phyloP scores from a whole-genome alignment of 2,797 vertebrate genomes.

The Galaxias olidus region DNA sequence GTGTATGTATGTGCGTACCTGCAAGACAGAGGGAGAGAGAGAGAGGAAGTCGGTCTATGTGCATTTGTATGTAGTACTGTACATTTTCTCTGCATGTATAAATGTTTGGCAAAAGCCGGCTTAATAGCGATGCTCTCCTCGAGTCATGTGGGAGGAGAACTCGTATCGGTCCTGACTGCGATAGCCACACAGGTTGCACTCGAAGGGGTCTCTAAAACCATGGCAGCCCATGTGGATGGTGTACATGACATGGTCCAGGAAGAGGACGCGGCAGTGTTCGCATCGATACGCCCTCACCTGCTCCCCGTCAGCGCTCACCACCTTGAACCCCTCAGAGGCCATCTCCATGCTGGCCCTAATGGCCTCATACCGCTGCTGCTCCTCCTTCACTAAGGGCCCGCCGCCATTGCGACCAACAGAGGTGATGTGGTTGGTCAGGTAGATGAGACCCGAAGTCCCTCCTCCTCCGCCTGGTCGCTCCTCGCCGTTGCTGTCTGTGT shows the following conservation, averaged over 20 bases:
- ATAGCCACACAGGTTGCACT: slow-evolving; percentile 97
- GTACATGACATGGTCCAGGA: slow-evolving; percentile 98
- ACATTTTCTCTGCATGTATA: neutral
- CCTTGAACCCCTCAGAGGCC: slow-evolving; percentile 80
- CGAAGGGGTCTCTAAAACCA: slow-evolving; percentile 95
- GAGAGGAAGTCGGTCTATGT: too few species aligned
- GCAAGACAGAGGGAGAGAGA: too few species aligned
- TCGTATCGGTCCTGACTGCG: slow-evolving; percentile 98
- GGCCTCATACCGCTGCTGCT: slow-evolving; percentile 85
- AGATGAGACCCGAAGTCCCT: slow-evolving; percentile 80
- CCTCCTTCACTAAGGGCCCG: slow-evolving; percentile 88
- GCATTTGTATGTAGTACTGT: neutral
- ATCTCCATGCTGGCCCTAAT: slow-evolving; percentile 83
- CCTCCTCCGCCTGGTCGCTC: slow-evolving; percentile 76
- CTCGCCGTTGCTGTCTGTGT: slow-evolving; percentile 91
- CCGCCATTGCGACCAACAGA: slow-evolving; percentile 83
- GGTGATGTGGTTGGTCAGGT: slow-evolving; percentile 83
- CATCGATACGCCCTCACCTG: slow-evolving; percentile 91
- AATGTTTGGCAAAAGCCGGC: too few species aligned
- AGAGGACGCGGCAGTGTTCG: slow-evolving; percentile 94
- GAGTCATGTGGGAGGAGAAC: slow-evolving; percentile 96
- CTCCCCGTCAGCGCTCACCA: slow-evolving; percentile 87
- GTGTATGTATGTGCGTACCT: slow-evolving; percentile 14
- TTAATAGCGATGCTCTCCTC: slow-evolving; percentile 94
- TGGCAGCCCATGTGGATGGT: slow-evolving; percentile 99